A percentile compares a stretch with the other conserved stretches of the same genome.
Evolutionary conservation across 2,797 vertebrate species (phyloP).

Genomic region (Adrianichthys oophorus): DNA sequence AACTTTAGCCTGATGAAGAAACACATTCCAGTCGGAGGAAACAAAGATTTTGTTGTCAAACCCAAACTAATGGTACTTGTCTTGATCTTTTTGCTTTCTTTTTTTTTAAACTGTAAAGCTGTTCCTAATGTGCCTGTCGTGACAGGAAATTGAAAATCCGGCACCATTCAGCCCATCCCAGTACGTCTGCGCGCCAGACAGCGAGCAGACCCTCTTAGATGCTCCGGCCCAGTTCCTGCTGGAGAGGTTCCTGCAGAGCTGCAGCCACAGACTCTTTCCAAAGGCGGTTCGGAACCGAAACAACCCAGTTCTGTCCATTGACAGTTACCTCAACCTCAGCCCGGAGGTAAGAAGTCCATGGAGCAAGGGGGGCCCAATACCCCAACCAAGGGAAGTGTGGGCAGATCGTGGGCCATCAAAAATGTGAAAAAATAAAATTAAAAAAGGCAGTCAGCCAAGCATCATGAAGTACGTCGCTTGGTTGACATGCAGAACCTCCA

Average conservation of each 20-base stretch:
- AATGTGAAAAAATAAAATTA: no score
- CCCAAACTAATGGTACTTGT: slow-evolving; percentile 88
- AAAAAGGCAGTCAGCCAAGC: no score
- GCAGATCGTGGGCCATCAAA: no score
- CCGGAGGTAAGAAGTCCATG: slow-evolving; percentile 81
- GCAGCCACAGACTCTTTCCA: slow-evolving; percentile 92
- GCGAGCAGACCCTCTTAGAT: slow-evolving; percentile 91
- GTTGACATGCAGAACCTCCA: no score
- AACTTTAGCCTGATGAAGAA: slow-evolving; percentile 98
- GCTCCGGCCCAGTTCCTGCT: slow-evolving; percentile 95
- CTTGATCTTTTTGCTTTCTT: neutral
- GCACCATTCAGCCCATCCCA: slow-evolving; percentile 86
- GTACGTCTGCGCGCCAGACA: slow-evolving; percentile 96
- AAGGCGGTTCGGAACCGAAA: slow-evolving; percentile 86
- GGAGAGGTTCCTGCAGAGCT: slow-evolving; percentile 93
- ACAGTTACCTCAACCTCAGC: slow-evolving; percentile 97
- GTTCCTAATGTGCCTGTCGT: neutral
- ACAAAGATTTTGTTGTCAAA: slow-evolving; percentile 89
- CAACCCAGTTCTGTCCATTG: slow-evolving; percentile 92
- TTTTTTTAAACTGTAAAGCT: neutral
- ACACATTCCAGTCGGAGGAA: slow-evolving; percentile 90
- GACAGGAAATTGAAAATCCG: slow-evolving; percentile 85
- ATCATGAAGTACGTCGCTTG: no score
- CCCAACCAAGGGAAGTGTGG: no score
- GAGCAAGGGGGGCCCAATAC: neutral